Evolutionary conservation across 2,113 vertebrate species (phyloP).

Genomic region (Trachemys scripta): DNA sequence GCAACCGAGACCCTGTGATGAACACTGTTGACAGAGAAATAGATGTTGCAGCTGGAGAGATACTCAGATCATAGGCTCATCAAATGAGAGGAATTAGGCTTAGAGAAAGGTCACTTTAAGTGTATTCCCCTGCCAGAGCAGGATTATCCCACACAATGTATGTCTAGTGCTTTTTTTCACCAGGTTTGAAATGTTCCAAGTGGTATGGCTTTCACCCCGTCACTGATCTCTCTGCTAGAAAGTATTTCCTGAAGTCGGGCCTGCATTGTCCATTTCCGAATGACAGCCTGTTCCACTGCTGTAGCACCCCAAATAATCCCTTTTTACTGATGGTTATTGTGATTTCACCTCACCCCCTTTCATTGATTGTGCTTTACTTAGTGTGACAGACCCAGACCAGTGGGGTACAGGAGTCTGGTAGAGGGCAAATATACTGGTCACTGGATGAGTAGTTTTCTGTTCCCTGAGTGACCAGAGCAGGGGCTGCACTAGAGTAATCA

Average conservation of each 20-base stretch:
- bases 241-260: not conserved
- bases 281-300: not conserved
- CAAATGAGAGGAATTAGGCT: not conserved
- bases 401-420: too few relatives aligned
- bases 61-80: constrained; percentile 14
- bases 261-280: not conserved
- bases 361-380: not conserved
- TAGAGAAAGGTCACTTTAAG: constrained; percentile 33
- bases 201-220: not conserved
- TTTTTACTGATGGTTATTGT: not conserved
- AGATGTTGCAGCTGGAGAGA: constrained; percentile 44
- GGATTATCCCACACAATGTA: not conserved
- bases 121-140: constrained; percentile 13
- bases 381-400: too few relatives aligned
- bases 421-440: too few relatives aligned
- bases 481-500: too few relatives aligned
- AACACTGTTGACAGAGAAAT: constrained; percentile 56
- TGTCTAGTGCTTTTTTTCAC: not conserved
- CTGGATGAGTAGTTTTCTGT: too few relatives aligned
- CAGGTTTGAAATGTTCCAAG: not conserved
- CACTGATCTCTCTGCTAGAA: not conserved
- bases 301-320: not conserved
- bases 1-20: constrained; percentile 31
- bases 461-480: too few relatives aligned
- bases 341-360: not conserved